phyloP scores from a whole-genome alignment of 2,797 vertebrate species.

The Telmatherina bonti region DNA sequence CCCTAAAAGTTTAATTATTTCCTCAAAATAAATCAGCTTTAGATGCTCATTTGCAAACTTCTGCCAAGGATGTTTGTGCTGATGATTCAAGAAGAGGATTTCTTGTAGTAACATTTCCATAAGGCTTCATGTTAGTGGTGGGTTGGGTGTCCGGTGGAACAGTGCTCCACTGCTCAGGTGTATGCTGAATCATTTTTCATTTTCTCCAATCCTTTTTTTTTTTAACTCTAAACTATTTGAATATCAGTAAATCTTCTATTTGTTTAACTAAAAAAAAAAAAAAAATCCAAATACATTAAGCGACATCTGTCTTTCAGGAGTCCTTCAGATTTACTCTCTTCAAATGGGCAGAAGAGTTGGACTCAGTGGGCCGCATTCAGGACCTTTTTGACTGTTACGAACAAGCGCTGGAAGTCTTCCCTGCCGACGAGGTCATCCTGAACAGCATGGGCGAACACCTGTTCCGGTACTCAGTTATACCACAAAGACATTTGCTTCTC shows the following conservation, averaged over 20 bases:
- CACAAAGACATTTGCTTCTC: background rate
- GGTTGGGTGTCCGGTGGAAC: background rate
- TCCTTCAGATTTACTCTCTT: constrained; percentile 95
- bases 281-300: background rate
- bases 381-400: constrained; percentile 96
- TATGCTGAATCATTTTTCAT: background rate
- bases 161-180: background rate
- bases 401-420: constrained; percentile 94
- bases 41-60: background rate
- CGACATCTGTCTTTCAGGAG: constrained; percentile 81
- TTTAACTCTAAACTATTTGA: background rate
- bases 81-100: background rate
- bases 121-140: background rate
- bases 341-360: constrained; percentile 94
- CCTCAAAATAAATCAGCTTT: background rate
- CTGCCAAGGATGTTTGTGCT: background rate
- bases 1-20: too few species aligned
- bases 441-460: constrained; percentile 99
- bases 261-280: background rate
- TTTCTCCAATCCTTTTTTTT: background rate
- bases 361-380: constrained; percentile 90
- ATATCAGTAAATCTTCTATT: background rate
- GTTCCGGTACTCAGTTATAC: constrained; percentile 88
- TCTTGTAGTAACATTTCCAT: background rate
- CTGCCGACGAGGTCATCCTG: constrained; percentile 93